Evolutionary conservation across 2,888 invertebrate genomes (phyloP).

Genomic region (Clistopyga incitator): DNA sequence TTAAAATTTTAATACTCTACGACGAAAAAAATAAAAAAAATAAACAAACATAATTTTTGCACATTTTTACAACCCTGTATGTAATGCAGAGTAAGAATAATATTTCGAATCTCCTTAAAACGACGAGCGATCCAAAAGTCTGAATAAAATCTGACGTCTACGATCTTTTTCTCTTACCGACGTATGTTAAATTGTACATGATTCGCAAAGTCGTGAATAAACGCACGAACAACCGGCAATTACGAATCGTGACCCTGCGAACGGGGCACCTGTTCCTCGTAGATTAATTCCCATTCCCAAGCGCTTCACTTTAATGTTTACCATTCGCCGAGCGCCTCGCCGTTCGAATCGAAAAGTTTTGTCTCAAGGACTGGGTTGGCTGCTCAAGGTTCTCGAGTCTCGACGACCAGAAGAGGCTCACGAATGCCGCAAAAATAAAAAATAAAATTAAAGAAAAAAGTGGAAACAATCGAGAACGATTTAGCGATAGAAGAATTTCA

Average conservation of each 20-base stretch:
- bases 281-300: constrained; percentile 69
- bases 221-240: constrained; percentile 47
- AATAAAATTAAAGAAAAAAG: constrained; percentile 2
- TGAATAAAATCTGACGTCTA: not conserved
- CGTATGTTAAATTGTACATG: not conserved
- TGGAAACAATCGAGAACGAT: constrained; percentile 30
- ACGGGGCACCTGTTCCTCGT: constrained; percentile 69
- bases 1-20: too few species aligned
- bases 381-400: too few species aligned
- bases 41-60: too few species aligned
- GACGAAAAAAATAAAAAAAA: too few species aligned
- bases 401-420: not conserved
- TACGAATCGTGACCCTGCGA: constrained; percentile 68
- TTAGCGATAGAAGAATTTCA: constrained; percentile 34
- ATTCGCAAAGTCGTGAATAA: constrained; percentile 26
- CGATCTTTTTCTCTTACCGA: constrained; percentile 5
- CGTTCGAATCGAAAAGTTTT: constrained; percentile 53
- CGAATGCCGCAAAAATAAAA: constrained; percentile 22
- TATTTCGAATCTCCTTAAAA: too few species aligned
- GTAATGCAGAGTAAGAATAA: too few species aligned
- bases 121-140: not conserved
- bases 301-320: not conserved
- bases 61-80: too few species aligned
- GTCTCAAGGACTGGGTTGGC: constrained; percentile 28
- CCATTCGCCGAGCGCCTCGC: not conserved